These are phyloP conservation scores for Tethea ocularis DNA, from an alignment of 2,888 invertebrate genomes.

Conservation along the genomic window DNA sequence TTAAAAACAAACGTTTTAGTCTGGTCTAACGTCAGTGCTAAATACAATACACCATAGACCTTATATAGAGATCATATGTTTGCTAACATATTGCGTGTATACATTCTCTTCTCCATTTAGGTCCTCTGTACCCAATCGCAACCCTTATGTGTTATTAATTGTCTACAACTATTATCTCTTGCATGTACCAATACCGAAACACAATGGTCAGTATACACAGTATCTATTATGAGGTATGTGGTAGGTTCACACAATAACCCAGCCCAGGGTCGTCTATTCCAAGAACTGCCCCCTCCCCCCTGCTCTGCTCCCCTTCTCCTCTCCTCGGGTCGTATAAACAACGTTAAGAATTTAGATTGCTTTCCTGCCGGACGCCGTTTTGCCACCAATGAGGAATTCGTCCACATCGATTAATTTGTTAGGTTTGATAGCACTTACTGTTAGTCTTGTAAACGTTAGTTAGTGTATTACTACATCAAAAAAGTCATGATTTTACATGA, in stretches of 20 bases:
- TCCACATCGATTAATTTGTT: slow-evolving; percentile 53
- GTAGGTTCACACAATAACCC: slow-evolving; percentile 15
- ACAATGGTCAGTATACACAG: slow-evolving; percentile 8
- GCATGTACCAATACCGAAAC: background rate
- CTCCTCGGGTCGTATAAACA: slow-evolving; percentile 34
- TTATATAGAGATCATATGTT: too few species aligned
- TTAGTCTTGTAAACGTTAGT: background rate
- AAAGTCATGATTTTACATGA: too few species aligned
- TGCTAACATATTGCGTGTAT: too few species aligned
- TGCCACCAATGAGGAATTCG: slow-evolving; percentile 42
- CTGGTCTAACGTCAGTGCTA: too few species aligned
- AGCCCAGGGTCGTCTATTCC: slow-evolving; percentile 10
- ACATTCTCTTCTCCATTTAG: too few species aligned
- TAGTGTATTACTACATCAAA: too few species aligned
- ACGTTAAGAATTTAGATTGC: slow-evolving; percentile 65
- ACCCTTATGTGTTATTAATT: background rate
- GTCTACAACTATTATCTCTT: slow-evolving; percentile 1
- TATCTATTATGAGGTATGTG: slow-evolving; percentile 10
- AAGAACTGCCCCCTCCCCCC: background rate
- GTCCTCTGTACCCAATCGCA: background rate
- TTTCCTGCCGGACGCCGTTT: slow-evolving; percentile 29
- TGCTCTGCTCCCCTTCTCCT: background rate
- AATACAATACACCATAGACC: too few species aligned
- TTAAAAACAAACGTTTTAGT: too few species aligned
- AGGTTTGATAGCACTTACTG: slow-evolving; percentile 19